phyloP scores from a whole-genome alignment of 1,140 invertebrate genomes.

The Liolophura sinensis region DNA sequence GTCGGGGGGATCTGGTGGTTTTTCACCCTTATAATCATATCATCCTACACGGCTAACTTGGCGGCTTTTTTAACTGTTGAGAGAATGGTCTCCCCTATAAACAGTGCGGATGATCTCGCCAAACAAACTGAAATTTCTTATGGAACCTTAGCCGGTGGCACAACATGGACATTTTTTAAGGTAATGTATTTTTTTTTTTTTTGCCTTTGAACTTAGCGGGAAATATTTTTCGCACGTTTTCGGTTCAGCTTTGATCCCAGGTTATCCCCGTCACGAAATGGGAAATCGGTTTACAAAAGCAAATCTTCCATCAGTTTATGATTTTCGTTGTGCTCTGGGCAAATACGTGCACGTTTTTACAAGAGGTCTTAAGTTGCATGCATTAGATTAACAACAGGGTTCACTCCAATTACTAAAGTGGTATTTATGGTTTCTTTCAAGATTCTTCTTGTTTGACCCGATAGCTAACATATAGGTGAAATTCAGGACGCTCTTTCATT shows the following conservation, averaged over 20 bases:
- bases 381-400: neutral
- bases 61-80: conserved; percentile 97
- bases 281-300: neutral
- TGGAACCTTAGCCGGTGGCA: conserved; percentile 88
- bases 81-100: conserved; percentile 94
- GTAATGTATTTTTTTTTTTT: conserved; percentile 60
- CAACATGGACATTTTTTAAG: conserved; percentile 96
- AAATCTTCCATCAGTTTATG: neutral
- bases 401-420: neutral
- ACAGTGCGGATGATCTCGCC: conserved; percentile 91
- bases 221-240: neutral
- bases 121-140: conserved; percentile 93
- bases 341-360: neutral
- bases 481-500: too few relatives aligned
- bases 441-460: too few relatives aligned
- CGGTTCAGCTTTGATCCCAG: neutral
- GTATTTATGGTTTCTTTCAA: too few relatives aligned
- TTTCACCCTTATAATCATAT: conserved; percentile 98
- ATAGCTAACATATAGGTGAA: too few relatives aligned
- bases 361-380: neutral
- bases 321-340: neutral
- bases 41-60: conserved; percentile 96
- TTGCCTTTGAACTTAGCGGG: neutral
- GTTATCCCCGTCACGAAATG: neutral
- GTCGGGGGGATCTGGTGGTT: conserved; percentile 90